A percentile compares a stretch with the other conserved stretches of the same genome.
Evolutionary conservation across 37 sponge, comb jelly and placozoan genomes (phyloP).

Genomic region (Ephydatia muelleri): DNA sequence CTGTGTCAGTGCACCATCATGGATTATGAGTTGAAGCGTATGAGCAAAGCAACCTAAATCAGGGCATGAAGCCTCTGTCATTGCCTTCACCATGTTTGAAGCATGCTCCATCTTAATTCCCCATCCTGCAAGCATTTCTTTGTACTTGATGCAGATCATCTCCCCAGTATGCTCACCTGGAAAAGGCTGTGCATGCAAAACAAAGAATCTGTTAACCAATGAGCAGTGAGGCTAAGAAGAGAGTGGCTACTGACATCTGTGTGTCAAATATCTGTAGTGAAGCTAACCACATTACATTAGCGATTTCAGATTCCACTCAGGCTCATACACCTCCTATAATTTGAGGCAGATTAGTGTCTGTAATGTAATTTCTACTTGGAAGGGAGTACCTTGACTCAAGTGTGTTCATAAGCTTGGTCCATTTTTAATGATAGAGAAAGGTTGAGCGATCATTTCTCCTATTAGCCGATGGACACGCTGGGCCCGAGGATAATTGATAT

Average conservation of each 20-base stretch:
- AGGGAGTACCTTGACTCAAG: conserved; percentile 31
- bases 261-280: conserved; percentile 52
- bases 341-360: conserved; percentile 20
- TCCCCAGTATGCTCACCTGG: conserved; percentile 49
- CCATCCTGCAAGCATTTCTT: conserved; percentile 41
- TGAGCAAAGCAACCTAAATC: conserved; percentile 53
- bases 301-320: conserved; percentile 7
- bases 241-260: conserved; percentile 28
- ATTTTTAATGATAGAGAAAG: conserved; percentile 43
- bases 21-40: conserved; percentile 43
- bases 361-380: conserved; percentile 51
- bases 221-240: conserved; percentile 41
- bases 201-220: conserved; percentile 44
- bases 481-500: conserved; percentile 46
- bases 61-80: conserved; percentile 13
- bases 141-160: conserved; percentile 8
- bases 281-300: conserved; percentile 2
- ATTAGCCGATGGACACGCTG: conserved; percentile 19
- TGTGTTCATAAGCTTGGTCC: conserved; percentile 1
- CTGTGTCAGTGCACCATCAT: conserved; percentile 52
- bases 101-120: conserved; percentile 36
- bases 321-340: conserved; percentile 4
- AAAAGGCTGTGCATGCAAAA: conserved; percentile 21
- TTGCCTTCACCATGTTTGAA: conserved; percentile 46
- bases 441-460: conserved; percentile 58